Conservation (phyloP, 2,888 invertebrate genomes). For the Spisula solida region DNA sequence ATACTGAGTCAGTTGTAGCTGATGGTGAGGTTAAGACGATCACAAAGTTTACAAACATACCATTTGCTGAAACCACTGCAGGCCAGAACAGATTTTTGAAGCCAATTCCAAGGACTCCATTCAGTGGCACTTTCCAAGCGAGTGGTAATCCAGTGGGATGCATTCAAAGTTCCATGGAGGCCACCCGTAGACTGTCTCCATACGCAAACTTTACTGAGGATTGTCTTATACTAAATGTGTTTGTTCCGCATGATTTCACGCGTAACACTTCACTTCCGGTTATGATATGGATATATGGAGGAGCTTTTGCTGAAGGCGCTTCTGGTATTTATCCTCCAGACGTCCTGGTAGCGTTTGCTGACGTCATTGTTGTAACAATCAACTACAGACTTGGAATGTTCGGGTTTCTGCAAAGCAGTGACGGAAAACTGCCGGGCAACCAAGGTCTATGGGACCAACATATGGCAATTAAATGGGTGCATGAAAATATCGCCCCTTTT, state of each 20-base stretch:
- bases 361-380: constrained; percentile 62
- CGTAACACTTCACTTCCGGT: constrained; percentile 48
- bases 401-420: constrained; percentile 57
- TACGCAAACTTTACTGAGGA: constrained; percentile 50
- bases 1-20: constrained; percentile 23
- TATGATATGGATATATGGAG: constrained; percentile 66
- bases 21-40: constrained; percentile 30
- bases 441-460: constrained; percentile 71
- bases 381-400: constrained; percentile 66
- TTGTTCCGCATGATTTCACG: constrained; percentile 46
- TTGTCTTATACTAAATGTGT: constrained; percentile 61
- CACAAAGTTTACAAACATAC: constrained; percentile 59
- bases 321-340: constrained; percentile 34
- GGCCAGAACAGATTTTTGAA: constrained; percentile 56
- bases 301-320: constrained; percentile 54
- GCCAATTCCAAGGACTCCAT: constrained; percentile 59
- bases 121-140: constrained; percentile 43
- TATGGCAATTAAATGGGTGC: constrained; percentile 65
- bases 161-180: constrained; percentile 24
- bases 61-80: constrained; percentile 60
- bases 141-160: constrained; percentile 44
- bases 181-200: neutral
- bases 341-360: constrained; percentile 14
- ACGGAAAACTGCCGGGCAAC: constrained; percentile 54
- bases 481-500: constrained; percentile 61